Percentiles rank a stretch among this genome's conserved stretches.
These are phyloP conservation scores for Distichodus sexfasciatus DNA, from an alignment of 2,797 vertebrate species.

Conservation along the genomic window DNA sequence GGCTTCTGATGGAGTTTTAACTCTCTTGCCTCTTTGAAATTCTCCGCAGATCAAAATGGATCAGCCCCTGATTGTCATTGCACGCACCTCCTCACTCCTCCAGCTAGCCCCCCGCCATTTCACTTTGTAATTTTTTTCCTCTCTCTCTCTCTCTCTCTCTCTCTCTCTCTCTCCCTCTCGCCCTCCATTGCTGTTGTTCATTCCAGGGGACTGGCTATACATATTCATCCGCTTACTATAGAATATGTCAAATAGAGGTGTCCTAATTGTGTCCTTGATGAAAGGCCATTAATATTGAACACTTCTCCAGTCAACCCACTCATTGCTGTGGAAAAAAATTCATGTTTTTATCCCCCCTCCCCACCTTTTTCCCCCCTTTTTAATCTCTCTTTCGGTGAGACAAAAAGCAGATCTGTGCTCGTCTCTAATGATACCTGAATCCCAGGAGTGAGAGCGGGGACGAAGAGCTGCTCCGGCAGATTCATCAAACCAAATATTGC, in stretches of 20 bases:
- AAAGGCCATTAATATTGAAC: slow-evolving; percentile 84
- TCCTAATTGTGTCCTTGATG: slow-evolving; percentile 86
- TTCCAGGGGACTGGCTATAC: slow-evolving; percentile 68
- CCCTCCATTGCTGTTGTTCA: slow-evolving; percentile 54
- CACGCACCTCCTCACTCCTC: slow-evolving; percentile 53
- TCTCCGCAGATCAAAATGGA: slow-evolving; percentile 62
- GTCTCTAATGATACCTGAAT: slow-evolving; percentile 85
- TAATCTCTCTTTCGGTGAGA: slow-evolving; percentile 53
- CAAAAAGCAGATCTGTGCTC: slow-evolving; percentile 76
- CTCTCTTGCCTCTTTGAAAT: slow-evolving; percentile 62
- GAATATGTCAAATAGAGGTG: slow-evolving; percentile 79
- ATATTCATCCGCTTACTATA: slow-evolving; percentile 76
- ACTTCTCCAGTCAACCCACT: slow-evolving; percentile 66
- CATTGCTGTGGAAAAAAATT: slow-evolving; percentile 55
- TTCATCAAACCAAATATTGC: slow-evolving; percentile 79
- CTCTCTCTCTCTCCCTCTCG: neutral
- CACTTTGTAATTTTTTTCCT: slow-evolving; percentile 66
- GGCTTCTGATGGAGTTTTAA: slow-evolving; percentile 61
- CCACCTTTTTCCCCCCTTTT: slow-evolving; percentile 34
- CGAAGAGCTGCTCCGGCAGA: slow-evolving; percentile 73
- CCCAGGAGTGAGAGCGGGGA: slow-evolving; percentile 70
- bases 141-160: neutral
- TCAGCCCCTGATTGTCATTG: slow-evolving; percentile 61
- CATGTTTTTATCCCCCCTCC: neutral
- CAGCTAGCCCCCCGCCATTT: slow-evolving; percentile 54